Base-by-base conservation (phyloP, 1,140 invertebrate species). In the Tetraneura akinire region DNA sequence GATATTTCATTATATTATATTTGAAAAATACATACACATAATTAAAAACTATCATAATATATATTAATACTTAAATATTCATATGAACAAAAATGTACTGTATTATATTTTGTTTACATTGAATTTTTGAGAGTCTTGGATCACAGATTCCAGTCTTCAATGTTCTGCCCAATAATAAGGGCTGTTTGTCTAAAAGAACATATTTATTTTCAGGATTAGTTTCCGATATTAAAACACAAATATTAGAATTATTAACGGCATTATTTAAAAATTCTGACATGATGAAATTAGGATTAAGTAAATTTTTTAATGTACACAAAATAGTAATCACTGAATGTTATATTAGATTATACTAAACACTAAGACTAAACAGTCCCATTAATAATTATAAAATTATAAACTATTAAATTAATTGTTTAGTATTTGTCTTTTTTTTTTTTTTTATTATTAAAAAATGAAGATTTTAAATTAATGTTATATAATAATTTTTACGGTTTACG, bases 81-180 rank as follows among this genome's bases (percentile, higher is more conserved):
- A 23, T 66, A 70, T 49, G 1, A 2, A 47, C 13, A n/a, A 8
- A 8, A 4, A 49, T 29, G 29, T n/a, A 16, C 8, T 32, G 9
- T 21, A 47, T 18, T 26, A 5, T 45, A 45, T 21, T 21, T 51
- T 62, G 49, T 21, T 45, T 29, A 80, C 57, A 18, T 37, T 80
- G 62, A 13, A 23, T 57, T 57, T 74, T 74, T 8, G 71, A 57
- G 32, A 74, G n/a, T 11, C 13, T 74, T 9, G 2, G 3, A 16
- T 74, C 14, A 6, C 42, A 10, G 18, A 57, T 57, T 74, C 51
- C 29, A 3, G 53, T 74, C 0, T 23, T 29, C 21, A 10, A 51
- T 16, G 53, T 57, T 57, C 53, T 53, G 6, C 71, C 71, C 32
- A 74, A 42, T 14, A 57, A 16, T 9, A 74, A 55, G 9, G 71